These are phyloP conservation scores for Nixonia krombeini DNA, from an alignment of 1,140 invertebrate genomes.

Conservation along the genomic window DNA sequence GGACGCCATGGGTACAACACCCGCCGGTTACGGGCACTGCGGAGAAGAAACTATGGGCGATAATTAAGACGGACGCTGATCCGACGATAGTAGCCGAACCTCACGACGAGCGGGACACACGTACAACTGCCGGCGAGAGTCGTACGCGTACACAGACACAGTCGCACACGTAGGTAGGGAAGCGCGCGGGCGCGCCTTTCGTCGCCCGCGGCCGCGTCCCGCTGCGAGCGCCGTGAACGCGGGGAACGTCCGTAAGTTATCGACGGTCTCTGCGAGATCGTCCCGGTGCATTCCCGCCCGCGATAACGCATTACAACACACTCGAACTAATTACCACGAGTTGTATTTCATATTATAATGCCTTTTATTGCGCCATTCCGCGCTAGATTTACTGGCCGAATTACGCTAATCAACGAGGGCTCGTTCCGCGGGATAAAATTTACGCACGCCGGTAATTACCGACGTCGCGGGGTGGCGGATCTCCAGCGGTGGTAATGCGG, in stretches of 20 bases:
- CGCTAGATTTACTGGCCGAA: conserved; percentile 40
- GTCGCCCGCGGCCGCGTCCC: no score
- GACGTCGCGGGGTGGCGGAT: conserved; percentile 10
- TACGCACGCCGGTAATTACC: conserved; percentile 38
- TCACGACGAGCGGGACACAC: conserved; percentile 44
- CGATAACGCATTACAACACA: conserved; percentile 35
- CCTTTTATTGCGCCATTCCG: conserved; percentile 44
- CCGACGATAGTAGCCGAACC: conserved; percentile 58
- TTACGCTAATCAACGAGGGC: conserved; percentile 40
- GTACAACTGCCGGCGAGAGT: no score
- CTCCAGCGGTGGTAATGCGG: no score
- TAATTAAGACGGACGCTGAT: conserved; percentile 69
- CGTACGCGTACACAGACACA: no score
- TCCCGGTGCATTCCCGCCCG: conserved; percentile 24
- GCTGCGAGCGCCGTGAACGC: no score
- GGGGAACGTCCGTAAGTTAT: conserved; percentile 20
- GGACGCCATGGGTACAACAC: conserved; percentile 14
- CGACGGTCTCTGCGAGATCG: conserved; percentile 33
- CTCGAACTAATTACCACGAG: conserved; percentile 23
- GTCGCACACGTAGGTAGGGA: no score
- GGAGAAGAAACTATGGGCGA: conserved; percentile 53
- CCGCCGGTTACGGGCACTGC: conserved; percentile 34
- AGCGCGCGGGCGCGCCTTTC: no score
- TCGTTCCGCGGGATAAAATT: conserved; percentile 30
- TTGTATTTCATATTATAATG: conserved; percentile 45